A percentile compares a stretch with the other conserved stretches of the same genome.
Conservation (phyloP, 2,888 invertebrate species). For the Caenorhabditis virilis region DNA sequence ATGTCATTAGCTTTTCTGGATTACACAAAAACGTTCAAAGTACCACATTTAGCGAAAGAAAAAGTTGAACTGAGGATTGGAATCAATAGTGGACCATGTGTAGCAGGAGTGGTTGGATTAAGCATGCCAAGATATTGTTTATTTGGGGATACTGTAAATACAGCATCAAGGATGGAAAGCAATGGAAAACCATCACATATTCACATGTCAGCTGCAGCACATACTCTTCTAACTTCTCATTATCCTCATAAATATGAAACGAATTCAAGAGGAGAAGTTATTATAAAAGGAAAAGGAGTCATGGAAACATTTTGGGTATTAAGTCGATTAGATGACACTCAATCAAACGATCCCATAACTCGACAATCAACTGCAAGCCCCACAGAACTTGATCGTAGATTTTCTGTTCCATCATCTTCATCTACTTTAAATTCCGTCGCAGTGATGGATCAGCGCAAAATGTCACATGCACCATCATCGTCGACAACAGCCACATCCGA, state of each 20-base stretch:
- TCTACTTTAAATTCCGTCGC: too few relatives aligned
- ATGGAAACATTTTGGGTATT: conserved; percentile 24
- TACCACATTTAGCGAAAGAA: conserved; percentile 61
- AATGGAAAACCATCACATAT: conserved; percentile 57
- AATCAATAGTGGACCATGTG: conserved; percentile 54
- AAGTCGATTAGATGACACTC: too few relatives aligned
- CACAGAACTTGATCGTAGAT: too few relatives aligned
- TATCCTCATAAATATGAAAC: conserved; percentile 53
- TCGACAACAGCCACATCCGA: too few relatives aligned
- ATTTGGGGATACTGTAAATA: conserved; percentile 66
- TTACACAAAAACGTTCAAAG: conserved; percentile 46
- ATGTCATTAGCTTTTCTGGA: conserved; percentile 59
- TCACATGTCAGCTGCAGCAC: conserved; percentile 52
- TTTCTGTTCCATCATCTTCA: too few relatives aligned
- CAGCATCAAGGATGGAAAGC: conserved; percentile 64
- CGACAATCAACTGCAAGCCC: too few relatives aligned
- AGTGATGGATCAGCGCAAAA: too few relatives aligned
- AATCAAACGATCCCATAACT: too few relatives aligned
- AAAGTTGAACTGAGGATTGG: conserved; percentile 60
- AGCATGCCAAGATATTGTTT: conserved; percentile 65
- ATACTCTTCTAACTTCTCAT: conserved; percentile 41
- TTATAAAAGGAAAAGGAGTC: conserved; percentile 43
- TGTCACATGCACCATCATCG: too few relatives aligned
- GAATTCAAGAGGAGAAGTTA: conserved; percentile 55
- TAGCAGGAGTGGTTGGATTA: conserved; percentile 59